Evolutionary conservation across 2,797 vertebrate species (phyloP).

Genomic region (Ceyx erithaca): DNA sequence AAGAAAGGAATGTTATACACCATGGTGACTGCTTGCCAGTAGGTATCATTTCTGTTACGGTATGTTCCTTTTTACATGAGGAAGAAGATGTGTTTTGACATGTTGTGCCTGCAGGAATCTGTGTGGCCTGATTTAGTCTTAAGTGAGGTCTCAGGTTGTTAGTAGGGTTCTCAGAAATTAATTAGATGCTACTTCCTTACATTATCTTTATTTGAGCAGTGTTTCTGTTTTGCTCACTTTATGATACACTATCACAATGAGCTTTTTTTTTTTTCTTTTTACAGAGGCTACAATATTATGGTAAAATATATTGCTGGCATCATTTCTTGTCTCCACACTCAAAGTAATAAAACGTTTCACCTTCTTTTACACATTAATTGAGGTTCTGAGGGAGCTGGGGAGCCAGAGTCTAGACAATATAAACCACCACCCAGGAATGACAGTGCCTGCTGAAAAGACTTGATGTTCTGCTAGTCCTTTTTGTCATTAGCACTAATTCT

Average conservation of each 20-base stretch:
- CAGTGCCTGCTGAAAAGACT: constrained; percentile 53
- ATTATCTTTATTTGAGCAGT: background rate
- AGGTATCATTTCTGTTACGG: background rate
- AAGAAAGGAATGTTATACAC: background rate
- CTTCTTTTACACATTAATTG: constrained; percentile 43
- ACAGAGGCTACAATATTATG: background rate
- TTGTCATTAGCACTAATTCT: constrained; percentile 68
- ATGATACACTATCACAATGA: background rate
- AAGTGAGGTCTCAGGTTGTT: background rate
- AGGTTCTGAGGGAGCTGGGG: background rate
- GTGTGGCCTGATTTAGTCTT: background rate
- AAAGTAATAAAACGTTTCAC: constrained; percentile 35
- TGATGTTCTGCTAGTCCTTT: constrained; percentile 45
- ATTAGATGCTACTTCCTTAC: too few relatives aligned
- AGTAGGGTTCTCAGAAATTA: background rate
- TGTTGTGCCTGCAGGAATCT: background rate
- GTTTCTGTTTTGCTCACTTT: background rate
- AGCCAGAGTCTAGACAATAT: constrained; percentile 42
- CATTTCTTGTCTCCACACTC: background rate
- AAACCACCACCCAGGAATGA: constrained; percentile 32
- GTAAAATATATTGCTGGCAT: constrained; percentile 22
- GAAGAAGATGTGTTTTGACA: background rate
- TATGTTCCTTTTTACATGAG: background rate
- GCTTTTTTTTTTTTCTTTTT: background rate
- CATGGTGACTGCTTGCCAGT: background rate